Conservation (phyloP, 2,888 invertebrate genomes). For the Drosophila phalerata region DNA sequence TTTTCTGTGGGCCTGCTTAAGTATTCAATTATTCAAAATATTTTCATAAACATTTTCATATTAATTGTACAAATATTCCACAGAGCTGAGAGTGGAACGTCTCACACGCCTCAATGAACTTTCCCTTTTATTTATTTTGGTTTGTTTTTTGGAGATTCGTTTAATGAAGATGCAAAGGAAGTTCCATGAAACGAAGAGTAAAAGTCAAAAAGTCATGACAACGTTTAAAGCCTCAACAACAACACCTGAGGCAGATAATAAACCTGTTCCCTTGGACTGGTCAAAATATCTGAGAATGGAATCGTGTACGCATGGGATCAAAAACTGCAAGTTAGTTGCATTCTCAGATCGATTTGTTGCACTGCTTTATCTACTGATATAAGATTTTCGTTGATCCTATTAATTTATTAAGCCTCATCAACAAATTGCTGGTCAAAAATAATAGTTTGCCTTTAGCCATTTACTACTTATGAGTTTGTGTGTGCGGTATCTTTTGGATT, state of each 20-base stretch:
- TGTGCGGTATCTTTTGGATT: slow-evolving; percentile 26
- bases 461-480: slow-evolving; percentile 5
- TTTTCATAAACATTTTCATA: slow-evolving; percentile 66
- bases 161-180: slow-evolving; percentile 79
- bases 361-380: not conserved
- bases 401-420: slow-evolving; percentile 29
- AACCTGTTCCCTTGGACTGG: slow-evolving; percentile 65
- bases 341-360: slow-evolving; percentile 19
- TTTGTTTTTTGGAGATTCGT: slow-evolving; percentile 32
- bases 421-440: slow-evolving; percentile 14
- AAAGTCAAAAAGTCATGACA: slow-evolving; percentile 67
- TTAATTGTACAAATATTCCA: slow-evolving; percentile 68
- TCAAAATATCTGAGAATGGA: slow-evolving; percentile 40
- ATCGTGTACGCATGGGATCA: slow-evolving; percentile 7
- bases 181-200: slow-evolving; percentile 48
- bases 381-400: not conserved
- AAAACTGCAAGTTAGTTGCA: slow-evolving; percentile 36
- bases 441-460: slow-evolving; percentile 34
- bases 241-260: slow-evolving; percentile 30
- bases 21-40: slow-evolving; percentile 72
- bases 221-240: slow-evolving; percentile 56
- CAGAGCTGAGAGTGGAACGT: slow-evolving; percentile 36
- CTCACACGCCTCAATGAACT: slow-evolving; percentile 72
- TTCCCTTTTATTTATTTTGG: slow-evolving; percentile 66
- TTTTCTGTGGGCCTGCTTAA: slow-evolving; percentile 35